These are phyloP conservation scores for Eptesicus fuscus DNA, from an alignment of 2,113 vertebrate genomes.

Conservation along the genomic window DNA sequence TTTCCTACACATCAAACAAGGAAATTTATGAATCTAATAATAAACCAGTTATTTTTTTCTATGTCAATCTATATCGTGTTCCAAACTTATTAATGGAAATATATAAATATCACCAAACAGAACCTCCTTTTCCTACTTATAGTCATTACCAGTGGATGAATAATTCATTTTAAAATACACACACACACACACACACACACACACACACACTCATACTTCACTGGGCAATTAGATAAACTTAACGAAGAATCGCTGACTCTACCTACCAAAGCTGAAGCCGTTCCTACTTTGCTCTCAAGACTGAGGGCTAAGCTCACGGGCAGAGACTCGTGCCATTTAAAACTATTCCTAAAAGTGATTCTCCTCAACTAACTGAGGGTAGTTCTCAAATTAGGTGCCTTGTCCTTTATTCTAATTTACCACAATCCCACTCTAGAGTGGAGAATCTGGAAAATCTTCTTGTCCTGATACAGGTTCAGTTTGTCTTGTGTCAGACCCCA, in stretches of 20 bases:
- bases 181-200: neutral
- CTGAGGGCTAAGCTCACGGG: fast-evolving
- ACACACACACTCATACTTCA: neutral
- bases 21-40: neutral
- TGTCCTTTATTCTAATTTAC: neutral
- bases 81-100: neutral
- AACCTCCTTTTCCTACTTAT: neutral
- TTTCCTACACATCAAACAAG: neutral
- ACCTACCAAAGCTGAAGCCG: neutral
- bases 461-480: fast-evolving
- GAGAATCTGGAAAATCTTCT: neutral
- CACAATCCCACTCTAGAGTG: neutral
- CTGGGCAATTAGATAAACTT: neutral
- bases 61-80: neutral
- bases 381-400: neutral
- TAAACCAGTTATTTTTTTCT: neutral
- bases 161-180: neutral
- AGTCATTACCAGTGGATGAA: neutral
- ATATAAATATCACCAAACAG: neutral
- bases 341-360: neutral
- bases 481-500: neutral
- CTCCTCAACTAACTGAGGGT: neutral
- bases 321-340: neutral
- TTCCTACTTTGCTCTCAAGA: neutral
- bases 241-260: no score